These are phyloP conservation scores for Salvelinus fontinalis DNA, from an alignment of 2,113 vertebrate species.

Conservation along the genomic window DNA sequence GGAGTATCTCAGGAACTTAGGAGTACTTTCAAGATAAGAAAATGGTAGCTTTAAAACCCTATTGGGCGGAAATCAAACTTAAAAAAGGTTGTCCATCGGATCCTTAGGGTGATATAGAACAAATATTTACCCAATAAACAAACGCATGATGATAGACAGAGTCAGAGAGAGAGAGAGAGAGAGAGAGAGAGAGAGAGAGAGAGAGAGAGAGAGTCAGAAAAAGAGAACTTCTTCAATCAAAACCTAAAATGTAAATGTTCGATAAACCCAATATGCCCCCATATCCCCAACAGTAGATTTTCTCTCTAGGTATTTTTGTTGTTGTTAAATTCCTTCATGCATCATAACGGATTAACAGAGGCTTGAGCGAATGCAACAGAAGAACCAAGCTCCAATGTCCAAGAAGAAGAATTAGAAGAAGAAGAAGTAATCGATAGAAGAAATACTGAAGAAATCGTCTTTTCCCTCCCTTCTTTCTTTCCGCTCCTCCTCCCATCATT, in stretches of 20 bases:
- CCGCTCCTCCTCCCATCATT: conserved; percentile 51
- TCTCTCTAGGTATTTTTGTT: conserved; percentile 60
- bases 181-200: conserved; percentile 31
- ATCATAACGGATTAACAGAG: conserved; percentile 71
- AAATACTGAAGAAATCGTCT: conserved; percentile 72
- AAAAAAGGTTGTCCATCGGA: background rate
- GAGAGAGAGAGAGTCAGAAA: conserved; percentile 55
- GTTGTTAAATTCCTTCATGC: conserved; percentile 73
- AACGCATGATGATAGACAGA: conserved; percentile 20
- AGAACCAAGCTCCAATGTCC: conserved; percentile 77
- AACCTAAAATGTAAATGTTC: conserved; percentile 62
- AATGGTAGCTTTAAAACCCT: background rate
- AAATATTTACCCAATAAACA: conserved; percentile 12
- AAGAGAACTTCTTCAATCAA: conserved; percentile 67
- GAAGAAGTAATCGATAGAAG: conserved; percentile 73
- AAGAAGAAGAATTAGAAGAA: conserved; percentile 66
- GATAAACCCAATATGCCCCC: conserved; percentile 61
- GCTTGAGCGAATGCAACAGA: conserved; percentile 77
- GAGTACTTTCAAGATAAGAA: too few relatives aligned
- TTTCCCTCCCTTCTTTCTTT: conserved; percentile 30
- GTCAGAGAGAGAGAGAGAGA: too few relatives aligned
- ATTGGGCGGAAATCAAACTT: background rate
- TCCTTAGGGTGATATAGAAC: background rate
- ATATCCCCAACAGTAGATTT: conserved; percentile 53
- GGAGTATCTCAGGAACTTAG: too few relatives aligned